A percentile compares a stretch with the other conserved stretches of the same genome.
Evolutionary conservation across 2,797 vertebrate species (phyloP).

Genomic region (Bradypus variegatus): DNA sequence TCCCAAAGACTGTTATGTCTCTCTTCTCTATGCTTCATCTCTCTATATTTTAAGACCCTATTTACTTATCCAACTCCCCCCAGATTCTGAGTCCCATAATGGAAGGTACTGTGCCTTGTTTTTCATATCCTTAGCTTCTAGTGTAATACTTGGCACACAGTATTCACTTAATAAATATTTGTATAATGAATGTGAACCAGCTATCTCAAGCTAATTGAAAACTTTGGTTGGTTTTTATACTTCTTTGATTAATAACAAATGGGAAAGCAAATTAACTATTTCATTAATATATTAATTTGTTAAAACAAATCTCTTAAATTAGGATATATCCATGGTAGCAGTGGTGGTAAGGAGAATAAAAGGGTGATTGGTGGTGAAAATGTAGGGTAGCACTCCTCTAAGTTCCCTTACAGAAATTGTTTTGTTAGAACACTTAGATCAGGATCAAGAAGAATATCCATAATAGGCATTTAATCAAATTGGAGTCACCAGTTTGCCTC

Average conservation of each 20-base stretch:
- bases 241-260: background rate
- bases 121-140: background rate
- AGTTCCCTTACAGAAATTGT: background rate
- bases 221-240: background rate
- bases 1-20: background rate
- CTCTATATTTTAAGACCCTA: background rate
- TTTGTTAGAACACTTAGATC: background rate
- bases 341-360: background rate
- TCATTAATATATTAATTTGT: background rate
- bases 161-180: background rate
- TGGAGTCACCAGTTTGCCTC: background rate
- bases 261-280: background rate
- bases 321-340: background rate
- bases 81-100: background rate
- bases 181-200: background rate
- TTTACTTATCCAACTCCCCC: background rate
- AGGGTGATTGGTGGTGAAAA: background rate
- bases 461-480: background rate
- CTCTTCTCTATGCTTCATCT: background rate
- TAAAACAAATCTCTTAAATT: conserved; percentile 1
- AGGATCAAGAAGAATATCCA: background rate
- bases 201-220: background rate
- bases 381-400: background rate
- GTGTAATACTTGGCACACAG: background rate
- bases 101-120: background rate